Percentiles rank a stretch among this genome's conserved stretches.
These are phyloP conservation scores for Momotus momota DNA, from an alignment of 2,797 vertebrate genomes.

Conservation along the genomic window DNA sequence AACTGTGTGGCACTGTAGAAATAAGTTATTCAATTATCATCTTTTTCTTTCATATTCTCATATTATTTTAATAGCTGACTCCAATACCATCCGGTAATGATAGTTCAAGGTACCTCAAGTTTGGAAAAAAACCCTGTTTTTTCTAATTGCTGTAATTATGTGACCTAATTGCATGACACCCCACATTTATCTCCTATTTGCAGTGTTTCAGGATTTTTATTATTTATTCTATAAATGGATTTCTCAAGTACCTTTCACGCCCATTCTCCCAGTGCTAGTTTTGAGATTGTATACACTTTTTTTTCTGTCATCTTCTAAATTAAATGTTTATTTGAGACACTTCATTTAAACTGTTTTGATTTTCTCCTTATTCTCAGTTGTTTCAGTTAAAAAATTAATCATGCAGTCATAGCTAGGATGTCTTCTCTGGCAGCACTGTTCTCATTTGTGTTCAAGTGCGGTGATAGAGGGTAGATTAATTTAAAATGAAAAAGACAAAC, in stretches of 20 bases:
- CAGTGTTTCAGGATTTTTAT: not conserved
- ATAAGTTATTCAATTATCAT: accelerated
- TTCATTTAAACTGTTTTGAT: constrained; percentile 69
- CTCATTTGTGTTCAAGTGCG: not conserved
- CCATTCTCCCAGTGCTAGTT: constrained; percentile 57
- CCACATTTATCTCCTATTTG: constrained; percentile 12
- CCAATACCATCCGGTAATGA: not conserved
- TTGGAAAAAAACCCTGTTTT: not conserved
- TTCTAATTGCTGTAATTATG: not conserved
- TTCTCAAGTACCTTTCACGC: constrained; percentile 9
- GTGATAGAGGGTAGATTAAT: not conserved
- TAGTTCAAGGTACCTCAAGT: not conserved
- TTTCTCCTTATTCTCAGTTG: constrained; percentile 33
- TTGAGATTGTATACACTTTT: not conserved
- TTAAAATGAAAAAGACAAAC: constrained; percentile 35
- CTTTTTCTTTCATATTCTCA: not conserved
- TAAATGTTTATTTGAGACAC: constrained; percentile 66
- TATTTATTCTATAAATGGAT: constrained; percentile 46
- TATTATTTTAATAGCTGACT: not conserved
- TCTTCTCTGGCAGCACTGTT: constrained; percentile 23
- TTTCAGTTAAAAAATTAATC: constrained; percentile 63
- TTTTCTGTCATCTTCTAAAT: constrained; percentile 51
- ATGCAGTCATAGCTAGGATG: constrained; percentile 7
- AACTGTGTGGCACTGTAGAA: not conserved
- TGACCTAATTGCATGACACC: not conserved